These are phyloP conservation scores for Clarias laeviceps DNA, from an alignment of 2,797 vertebrate genomes.

Conservation along the genomic window DNA sequence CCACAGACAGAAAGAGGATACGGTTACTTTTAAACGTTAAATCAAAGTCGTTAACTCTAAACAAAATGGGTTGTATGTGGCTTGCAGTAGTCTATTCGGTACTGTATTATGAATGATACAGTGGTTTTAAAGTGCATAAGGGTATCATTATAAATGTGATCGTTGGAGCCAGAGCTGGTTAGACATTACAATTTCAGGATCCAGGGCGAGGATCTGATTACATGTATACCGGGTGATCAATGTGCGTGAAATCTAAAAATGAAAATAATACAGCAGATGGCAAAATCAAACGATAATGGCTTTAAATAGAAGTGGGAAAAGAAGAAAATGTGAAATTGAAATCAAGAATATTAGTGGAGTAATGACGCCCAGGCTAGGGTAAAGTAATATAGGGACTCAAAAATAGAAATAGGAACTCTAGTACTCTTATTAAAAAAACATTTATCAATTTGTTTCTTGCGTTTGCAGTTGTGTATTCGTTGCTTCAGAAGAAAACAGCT, in stretches of 20 bases:
- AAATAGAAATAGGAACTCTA: not conserved
- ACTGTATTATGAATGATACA: constrained; percentile 8
- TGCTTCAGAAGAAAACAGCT: not conserved
- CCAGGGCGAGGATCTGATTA: not conserved
- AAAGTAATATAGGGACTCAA: not conserved
- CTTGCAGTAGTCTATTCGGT: not conserved
- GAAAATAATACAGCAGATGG: not conserved
- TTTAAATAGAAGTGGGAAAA: not conserved
- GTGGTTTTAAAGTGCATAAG: constrained; percentile 19
- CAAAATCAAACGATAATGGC: not conserved
- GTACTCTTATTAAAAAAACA: not conserved
- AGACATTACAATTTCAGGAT: constrained; percentile 7
- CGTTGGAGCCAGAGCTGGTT: constrained; percentile 3
- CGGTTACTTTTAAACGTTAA: constrained; percentile 13
- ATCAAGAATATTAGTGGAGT: not conserved
- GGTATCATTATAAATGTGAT: constrained; percentile 22
- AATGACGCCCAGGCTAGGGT: not conserved
- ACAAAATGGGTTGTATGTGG: not conserved
- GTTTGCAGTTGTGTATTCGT: not conserved
- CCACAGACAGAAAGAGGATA: not conserved
- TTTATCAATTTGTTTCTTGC: not conserved
- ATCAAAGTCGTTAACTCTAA: not conserved
- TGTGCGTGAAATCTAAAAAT: not conserved
- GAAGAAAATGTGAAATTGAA: not conserved
- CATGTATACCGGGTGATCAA: constrained; percentile 2